Conservation (phyloP, 2,888 invertebrate genomes). For the Dicroscelio sp. region DNA sequence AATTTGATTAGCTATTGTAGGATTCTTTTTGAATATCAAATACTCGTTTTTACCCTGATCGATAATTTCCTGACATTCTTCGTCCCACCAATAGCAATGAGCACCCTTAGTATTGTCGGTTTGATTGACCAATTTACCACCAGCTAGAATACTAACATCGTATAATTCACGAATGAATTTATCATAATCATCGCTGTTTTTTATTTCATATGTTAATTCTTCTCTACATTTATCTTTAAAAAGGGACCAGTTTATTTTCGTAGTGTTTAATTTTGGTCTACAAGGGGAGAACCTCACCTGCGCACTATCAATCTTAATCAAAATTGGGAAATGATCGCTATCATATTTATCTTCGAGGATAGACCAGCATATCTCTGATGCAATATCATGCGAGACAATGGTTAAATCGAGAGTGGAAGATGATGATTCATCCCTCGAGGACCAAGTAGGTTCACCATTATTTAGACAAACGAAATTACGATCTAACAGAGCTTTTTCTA, state of each 20-base stretch:
- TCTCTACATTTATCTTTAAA: no score
- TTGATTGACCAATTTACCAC: neutral
- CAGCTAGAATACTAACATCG: neutral
- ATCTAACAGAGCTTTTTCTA: neutral
- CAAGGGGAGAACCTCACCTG: neutral
- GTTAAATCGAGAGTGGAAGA: constrained; percentile 8
- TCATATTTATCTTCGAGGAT: constrained; percentile 6
- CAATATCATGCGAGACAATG: neutral
- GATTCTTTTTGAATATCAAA: neutral
- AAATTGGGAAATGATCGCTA: constrained; percentile 19
- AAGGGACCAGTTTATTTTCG: neutral
- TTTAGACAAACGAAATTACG: neutral
- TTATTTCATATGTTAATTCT: neutral
- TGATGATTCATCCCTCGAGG: neutral
- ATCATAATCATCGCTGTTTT: neutral
- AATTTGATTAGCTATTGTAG: constrained; percentile 16
- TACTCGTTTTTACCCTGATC: neutral
- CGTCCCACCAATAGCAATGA: constrained; percentile 25
- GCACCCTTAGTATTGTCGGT: neutral
- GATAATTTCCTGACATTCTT: constrained; percentile 1
- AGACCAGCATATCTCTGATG: neutral
- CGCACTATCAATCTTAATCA: neutral
- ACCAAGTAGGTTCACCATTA: constrained; percentile 12
- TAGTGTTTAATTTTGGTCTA: constrained; percentile 12
- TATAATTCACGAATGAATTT: neutral